These are phyloP conservation scores for Anabas testudineus DNA, from an alignment of 2,797 vertebrate genomes.

Conservation along the genomic window DNA sequence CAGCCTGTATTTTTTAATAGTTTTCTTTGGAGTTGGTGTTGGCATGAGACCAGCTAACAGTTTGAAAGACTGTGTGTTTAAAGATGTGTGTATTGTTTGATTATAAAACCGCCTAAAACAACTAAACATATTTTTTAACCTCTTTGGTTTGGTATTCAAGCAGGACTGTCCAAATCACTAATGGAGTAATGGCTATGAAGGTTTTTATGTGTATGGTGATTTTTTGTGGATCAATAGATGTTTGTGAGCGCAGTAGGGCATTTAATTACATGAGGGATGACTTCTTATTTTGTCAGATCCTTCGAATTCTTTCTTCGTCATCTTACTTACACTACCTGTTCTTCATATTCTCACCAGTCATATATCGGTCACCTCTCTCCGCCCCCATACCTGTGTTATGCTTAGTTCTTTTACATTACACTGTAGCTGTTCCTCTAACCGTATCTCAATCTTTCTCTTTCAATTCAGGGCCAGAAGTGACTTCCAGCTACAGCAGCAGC, in stretches of 20 bases:
- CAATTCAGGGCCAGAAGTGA: conserved; percentile 79
- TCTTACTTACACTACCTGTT: conserved; percentile 10
- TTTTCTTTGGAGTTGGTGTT: conserved; percentile 33
- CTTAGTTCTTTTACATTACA: background rate
- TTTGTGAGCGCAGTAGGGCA: background rate
- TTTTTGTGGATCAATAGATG: background rate
- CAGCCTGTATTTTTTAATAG: conserved; percentile 33
- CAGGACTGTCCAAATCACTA: background rate
- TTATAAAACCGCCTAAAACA: conserved; percentile 10
- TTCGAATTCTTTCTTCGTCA: conserved; percentile 2
- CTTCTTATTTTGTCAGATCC: background rate
- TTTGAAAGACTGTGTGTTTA: conserved; percentile 14
- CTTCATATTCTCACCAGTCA: background rate
- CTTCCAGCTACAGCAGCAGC: conserved; percentile 80
- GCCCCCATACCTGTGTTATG: background rate
- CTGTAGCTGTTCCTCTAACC: conserved; percentile 1
- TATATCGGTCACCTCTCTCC: background rate
- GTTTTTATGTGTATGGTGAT: background rate
- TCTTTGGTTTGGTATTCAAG: background rate
- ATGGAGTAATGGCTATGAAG: background rate
- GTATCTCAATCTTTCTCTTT: background rate
- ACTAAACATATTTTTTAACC: background rate
- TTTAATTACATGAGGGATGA: background rate
- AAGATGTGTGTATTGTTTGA: conserved; percentile 8
- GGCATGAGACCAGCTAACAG: conserved; percentile 24